Conservation (phyloP, 2,888 invertebrate species). For the Dermolepida albohirtum region DNA sequence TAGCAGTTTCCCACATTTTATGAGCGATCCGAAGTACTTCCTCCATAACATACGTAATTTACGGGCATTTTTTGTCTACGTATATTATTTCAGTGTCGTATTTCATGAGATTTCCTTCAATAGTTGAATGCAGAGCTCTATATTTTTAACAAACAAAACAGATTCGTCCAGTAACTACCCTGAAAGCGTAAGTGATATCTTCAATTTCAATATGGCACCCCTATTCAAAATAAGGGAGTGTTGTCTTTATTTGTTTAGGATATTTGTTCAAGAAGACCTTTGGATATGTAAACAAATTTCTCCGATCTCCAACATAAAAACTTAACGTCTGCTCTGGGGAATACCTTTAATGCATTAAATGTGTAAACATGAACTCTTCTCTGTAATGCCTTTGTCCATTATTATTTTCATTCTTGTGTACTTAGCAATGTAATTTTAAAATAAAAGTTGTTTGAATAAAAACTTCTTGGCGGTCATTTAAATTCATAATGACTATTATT, state of each 20-base stretch:
- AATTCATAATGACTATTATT: constrained; percentile 6
- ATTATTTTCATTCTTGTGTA: constrained; percentile 35
- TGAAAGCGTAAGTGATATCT: constrained; percentile 46
- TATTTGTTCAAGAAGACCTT: constrained; percentile 59
- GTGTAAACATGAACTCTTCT: constrained; percentile 48
- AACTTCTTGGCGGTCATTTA: not conserved
- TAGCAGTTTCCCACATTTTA: constrained; percentile 30
- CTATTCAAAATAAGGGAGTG: constrained; percentile 55
- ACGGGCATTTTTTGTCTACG: constrained; percentile 30
- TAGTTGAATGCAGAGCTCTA: constrained; percentile 23
- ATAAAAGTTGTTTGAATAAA: constrained; percentile 35
- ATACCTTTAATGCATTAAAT: constrained; percentile 50
- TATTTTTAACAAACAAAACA: constrained; percentile 42
- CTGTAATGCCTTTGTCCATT: constrained; percentile 29
- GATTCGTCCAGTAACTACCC: constrained; percentile 36
- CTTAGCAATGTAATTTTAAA: constrained; percentile 35
- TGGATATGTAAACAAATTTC: constrained; percentile 58
- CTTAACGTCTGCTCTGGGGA: constrained; percentile 41
- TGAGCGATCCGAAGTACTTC: constrained; percentile 32
- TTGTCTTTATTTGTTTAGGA: constrained; percentile 61
- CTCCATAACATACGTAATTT: constrained; percentile 23
- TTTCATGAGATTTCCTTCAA: constrained; percentile 40
- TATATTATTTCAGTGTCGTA: constrained; percentile 39
- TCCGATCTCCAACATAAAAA: constrained; percentile 50
- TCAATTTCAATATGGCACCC: constrained; percentile 51